Evolutionary conservation across 2,113 vertebrate species (phyloP), one percentile per base, ranked within the genome.

Genomic region (Eulemur rufifrons): DNA sequence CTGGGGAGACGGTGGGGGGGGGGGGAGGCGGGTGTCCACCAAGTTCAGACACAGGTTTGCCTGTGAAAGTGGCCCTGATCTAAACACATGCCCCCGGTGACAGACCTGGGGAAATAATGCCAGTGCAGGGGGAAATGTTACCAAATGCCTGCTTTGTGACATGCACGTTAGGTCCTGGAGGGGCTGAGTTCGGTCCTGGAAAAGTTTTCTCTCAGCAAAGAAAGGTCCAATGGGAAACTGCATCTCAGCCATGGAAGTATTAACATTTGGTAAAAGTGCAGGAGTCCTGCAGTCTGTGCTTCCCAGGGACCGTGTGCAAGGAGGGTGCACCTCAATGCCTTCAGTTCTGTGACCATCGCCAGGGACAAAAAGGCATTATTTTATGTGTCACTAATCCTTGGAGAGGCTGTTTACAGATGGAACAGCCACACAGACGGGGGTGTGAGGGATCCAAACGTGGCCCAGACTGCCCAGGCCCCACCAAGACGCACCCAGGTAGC

Each of bases 241-340:
- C 52, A 32, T 32, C 54, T 39, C 25, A 68, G 32, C 39, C 32
- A 32, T n/a, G 7, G 45, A 42, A 42, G 25, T 7, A 11, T 21
- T 21, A 56, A 56, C 20, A 56, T 64, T 89, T 42, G 71, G 68
- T 50, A 7, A 76, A 25, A 29, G 20, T 6, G 9, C 2, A 4
- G 56, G 8, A 3, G 34, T 29, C 8, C 63, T 8, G 5, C 1
- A 1, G 6, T 6, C 54, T 32, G 39, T 2, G 20, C 6, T 37
- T 92, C 54, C 2, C 18, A 10, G 27, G 9, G 54, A 42, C 78
- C 5, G 6, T 9, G n/a, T 20, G 42, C 32, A 32, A 23, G 59
- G 23, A 64, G 32, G 8, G n/a, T 37, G 7, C n/a, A 27, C 27
- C 29, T 52, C 23, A 0, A n/a, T 0, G 3, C 37, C 89, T 74